Conservation (phyloP, 2,797 vertebrate genomes). For the Alfaro cultratus region DNA sequence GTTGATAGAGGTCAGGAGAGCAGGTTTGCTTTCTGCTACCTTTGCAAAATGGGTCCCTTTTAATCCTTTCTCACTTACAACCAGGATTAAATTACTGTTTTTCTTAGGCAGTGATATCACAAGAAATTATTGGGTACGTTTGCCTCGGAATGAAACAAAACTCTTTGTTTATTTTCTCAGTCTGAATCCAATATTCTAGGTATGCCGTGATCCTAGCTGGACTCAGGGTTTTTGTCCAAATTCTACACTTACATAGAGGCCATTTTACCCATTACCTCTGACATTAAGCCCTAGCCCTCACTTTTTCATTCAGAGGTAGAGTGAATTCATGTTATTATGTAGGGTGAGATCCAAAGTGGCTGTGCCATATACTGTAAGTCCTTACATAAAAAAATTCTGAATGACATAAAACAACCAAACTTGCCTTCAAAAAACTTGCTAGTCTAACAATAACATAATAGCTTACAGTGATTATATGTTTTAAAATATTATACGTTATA, state of each 20-base stretch:
- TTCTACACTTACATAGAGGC: not conserved
- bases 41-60: conserved; percentile 72
- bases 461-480: not conserved
- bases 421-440: not conserved
- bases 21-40: conserved; percentile 75
- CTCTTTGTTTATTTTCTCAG: conserved; percentile 63
- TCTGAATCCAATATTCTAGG: not conserved
- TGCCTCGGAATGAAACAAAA: conserved; percentile 60
- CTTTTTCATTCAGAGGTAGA: not conserved
- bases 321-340: not conserved
- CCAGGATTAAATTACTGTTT: conserved; percentile 83
- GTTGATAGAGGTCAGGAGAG: conserved; percentile 63
- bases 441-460: not conserved
- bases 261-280: not conserved
- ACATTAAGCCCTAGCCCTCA: not conserved
- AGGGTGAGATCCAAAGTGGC: not conserved
- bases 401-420: not conserved
- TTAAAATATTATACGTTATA: not conserved
- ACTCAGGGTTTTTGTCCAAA: not conserved
- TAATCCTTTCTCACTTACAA: conserved; percentile 77
- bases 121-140: conserved; percentile 66
- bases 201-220: not conserved
- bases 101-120: conserved; percentile 71
- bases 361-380: no score
- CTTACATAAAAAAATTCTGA: no score